phyloP scores from a whole-genome alignment of 2,797 vertebrate genomes.

The Picus viridis region DNA sequence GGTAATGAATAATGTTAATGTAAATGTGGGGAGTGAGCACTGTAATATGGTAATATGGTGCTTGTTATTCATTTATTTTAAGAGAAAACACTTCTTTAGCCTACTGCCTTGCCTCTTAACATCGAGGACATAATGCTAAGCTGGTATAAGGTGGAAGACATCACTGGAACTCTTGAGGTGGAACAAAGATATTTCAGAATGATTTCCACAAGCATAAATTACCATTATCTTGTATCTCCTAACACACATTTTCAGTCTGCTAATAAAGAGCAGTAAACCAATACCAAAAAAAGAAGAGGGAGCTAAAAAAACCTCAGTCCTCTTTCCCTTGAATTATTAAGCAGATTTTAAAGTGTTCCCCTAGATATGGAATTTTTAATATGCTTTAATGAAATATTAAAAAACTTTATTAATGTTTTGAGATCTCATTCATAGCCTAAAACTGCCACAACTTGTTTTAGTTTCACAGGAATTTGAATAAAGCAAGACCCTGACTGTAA shows the following conservation, averaged over 20 bases:
- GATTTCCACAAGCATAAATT: not conserved
- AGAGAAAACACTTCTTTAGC: not conserved
- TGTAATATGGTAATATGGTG: not conserved
- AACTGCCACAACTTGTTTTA: not conserved
- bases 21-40: not conserved
- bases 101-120: not conserved
- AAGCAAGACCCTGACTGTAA: not conserved
- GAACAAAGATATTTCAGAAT: not conserved
- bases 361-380: conserved; percentile 3
- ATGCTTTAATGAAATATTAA: conserved; percentile 54
- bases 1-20: not conserved
- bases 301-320: not conserved
- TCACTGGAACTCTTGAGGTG: not conserved
- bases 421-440: not conserved
- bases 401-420: conserved; percentile 49
- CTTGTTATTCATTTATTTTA: not conserved
- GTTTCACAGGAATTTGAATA: conserved; percentile 36
- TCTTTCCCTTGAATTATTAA: conserved; percentile 35
- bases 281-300: not conserved
- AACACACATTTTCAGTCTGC: not conserved
- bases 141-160: not conserved
- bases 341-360: conserved; percentile 18
- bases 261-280: conserved; percentile 7
- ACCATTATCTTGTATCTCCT: not conserved
- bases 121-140: not conserved